These are phyloP conservation scores for Remorina albescens DNA, from an alignment of 2,797 vertebrate species.

Conservation along the genomic window DNA sequence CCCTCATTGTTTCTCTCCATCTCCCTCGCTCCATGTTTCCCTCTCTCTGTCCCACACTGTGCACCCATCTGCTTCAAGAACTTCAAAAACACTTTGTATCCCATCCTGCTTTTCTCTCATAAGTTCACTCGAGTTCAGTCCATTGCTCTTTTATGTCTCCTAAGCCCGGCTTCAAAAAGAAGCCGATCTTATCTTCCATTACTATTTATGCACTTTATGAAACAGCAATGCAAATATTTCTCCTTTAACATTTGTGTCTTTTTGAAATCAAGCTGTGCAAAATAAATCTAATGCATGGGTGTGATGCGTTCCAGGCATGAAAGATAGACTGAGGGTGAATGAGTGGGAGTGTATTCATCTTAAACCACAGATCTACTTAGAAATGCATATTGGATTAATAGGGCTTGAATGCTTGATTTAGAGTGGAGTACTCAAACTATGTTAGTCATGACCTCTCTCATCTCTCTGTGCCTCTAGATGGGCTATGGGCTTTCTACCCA, in stretches of 20 bases:
- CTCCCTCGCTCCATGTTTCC: conserved; percentile 47
- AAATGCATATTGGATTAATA: conserved; percentile 72
- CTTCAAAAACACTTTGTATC: conserved; percentile 62
- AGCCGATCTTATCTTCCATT: conserved; percentile 24
- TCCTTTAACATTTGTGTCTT: conserved; percentile 35
- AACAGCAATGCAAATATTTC: conserved; percentile 39
- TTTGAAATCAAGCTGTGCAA: conserved; percentile 32
- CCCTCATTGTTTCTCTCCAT: conserved; percentile 38
- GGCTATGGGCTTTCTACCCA: conserved; percentile 52
- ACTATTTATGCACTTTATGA: conserved; percentile 30
- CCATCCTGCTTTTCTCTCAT: conserved; percentile 37
- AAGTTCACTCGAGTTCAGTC: conserved; percentile 48
- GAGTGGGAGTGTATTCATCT: conserved; percentile 64
- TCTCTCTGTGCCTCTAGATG: conserved; percentile 55
- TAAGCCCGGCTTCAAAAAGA: conserved; percentile 52
- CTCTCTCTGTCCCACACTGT: conserved; percentile 74
- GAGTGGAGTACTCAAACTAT: conserved; percentile 56
- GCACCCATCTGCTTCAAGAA: conserved; percentile 77
- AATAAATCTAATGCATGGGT: conserved; percentile 47
- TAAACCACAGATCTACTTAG: conserved; percentile 56
- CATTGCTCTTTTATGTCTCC: conserved; percentile 54
- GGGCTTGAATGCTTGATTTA: conserved; percentile 60
- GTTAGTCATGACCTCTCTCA: conserved; percentile 68
- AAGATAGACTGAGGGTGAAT: conserved; percentile 49
- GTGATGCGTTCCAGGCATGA: conserved; percentile 40